These are phyloP conservation scores for Liopterus haemorrhoidalis DNA, from an alignment of 2,888 invertebrate genomes.

Conservation along the genomic window DNA sequence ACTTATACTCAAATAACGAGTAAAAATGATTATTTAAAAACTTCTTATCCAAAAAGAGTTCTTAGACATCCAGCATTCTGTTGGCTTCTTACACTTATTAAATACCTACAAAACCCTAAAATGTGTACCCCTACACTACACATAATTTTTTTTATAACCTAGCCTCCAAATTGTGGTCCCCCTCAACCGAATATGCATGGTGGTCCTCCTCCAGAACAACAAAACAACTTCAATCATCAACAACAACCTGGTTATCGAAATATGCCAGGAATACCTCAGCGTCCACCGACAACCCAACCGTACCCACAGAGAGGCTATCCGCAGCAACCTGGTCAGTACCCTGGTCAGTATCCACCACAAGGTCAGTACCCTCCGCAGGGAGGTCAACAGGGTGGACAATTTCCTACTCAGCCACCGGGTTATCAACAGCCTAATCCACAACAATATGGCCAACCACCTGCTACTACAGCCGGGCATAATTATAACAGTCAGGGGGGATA, in stretches of 20 bases:
- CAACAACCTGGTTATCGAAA: conserved; percentile 50
- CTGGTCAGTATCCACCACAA: conserved; percentile 59
- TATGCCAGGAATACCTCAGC: conserved; percentile 50
- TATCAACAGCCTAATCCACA: conserved; percentile 57
- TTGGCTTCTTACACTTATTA: no score
- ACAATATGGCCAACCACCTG: conserved; percentile 58
- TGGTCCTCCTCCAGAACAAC: conserved; percentile 42
- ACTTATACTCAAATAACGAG: no score
- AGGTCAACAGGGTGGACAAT: conserved; percentile 13
- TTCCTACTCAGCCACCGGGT: conserved; percentile 60
- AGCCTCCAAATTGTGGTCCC: conserved; percentile 18
- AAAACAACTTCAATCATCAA: conserved; percentile 45
- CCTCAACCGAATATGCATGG: conserved; percentile 32
- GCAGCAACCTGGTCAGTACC: conserved; percentile 56
- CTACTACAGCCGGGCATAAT: conserved; percentile 50
- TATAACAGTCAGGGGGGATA: conserved; percentile 52
- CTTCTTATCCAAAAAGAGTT: conserved; percentile 44
- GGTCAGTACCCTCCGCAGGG: conserved; percentile 54
- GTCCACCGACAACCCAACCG: conserved; percentile 59
- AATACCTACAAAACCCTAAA: no score
- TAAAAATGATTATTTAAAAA: no score
- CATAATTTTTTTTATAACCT: no score
- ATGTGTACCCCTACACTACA: conserved; percentile 47
- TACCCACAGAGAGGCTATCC: conserved; percentile 64
- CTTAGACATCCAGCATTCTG: no score